Evolutionary conservation across 2,797 vertebrate genomes (phyloP).

Genomic region (Cryptoprocta ferox): DNA sequence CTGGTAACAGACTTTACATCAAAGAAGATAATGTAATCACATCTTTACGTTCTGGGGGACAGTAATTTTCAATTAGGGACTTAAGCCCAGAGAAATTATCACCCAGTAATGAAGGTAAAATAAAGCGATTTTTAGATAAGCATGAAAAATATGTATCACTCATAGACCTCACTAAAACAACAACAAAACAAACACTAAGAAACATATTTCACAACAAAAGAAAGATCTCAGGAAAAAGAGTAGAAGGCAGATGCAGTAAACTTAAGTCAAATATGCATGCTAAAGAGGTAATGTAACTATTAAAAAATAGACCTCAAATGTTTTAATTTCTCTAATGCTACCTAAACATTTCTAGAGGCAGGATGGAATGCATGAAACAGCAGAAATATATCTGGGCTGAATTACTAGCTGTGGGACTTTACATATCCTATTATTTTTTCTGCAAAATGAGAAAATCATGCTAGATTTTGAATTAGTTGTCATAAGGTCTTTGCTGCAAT

Average conservation of each 20-base stretch:
- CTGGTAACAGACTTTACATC: not conserved
- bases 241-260: conserved; percentile 29
- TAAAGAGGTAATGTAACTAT: conserved; percentile 47
- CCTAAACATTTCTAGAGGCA: conserved; percentile 29
- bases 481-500: not conserved
- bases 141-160: conserved; percentile 9
- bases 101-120: not conserved
- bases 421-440: conserved; percentile 12
- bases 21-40: not conserved
- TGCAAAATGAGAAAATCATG: not conserved
- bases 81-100: conserved; percentile 6
- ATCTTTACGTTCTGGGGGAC: not conserved
- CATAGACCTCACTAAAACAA: conserved; percentile 30
- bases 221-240: not conserved
- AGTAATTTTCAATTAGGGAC: not conserved
- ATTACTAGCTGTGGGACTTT: not conserved
- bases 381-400: conserved; percentile 43
- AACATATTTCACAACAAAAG: conserved; percentile 52
- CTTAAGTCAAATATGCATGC: not conserved
- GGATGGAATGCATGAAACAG: not conserved
- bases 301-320: conserved; percentile 54
- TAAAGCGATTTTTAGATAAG: conserved; percentile 32
- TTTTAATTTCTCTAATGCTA: conserved; percentile 43
- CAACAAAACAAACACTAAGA: conserved; percentile 4
- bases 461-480: not conserved